A percentile compares a stretch with the other conserved stretches of the same genome.
These are phyloP conservation scores for Caenorhabditis remanei DNA, from an alignment of 1,140 invertebrate genomes.

Conservation along the genomic window DNA sequence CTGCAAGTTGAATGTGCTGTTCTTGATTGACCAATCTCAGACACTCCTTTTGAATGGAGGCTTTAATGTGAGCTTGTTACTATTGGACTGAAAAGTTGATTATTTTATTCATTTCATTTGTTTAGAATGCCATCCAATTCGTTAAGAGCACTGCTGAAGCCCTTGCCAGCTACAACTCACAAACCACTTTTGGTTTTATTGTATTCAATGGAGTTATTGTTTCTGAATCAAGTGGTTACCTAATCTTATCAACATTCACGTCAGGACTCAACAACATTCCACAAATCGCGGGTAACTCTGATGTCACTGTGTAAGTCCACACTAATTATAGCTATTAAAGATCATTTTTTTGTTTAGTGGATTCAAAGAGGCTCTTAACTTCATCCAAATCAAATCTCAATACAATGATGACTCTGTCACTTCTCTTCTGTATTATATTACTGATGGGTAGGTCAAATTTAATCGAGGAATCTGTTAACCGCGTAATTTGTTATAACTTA, in stretches of 20 bases:
- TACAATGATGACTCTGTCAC: slow-evolving; percentile 31
- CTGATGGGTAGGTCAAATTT: slow-evolving; percentile 9
- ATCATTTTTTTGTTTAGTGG: slow-evolving; percentile 2
- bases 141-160: not conserved
- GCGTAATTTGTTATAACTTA: no score
- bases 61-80: not conserved
- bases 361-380: slow-evolving; percentile 39
- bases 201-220: slow-evolving; percentile 6
- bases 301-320: slow-evolving; percentile 51
- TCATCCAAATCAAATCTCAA: slow-evolving; percentile 45
- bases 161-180: not conserved
- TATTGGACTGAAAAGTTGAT: no score
- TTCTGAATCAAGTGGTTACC: not conserved
- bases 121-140: slow-evolving; percentile 24
- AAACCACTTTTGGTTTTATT: slow-evolving; percentile 30
- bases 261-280: not conserved
- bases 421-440: slow-evolving; percentile 43
- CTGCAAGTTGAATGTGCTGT: not conserved
- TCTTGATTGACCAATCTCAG: slow-evolving; percentile 47
- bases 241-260: not conserved
- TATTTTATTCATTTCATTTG: not conserved
- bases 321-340: not conserved
- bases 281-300: slow-evolving; percentile 7
- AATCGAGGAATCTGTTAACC: no score
- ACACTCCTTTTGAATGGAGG: slow-evolving; percentile 6